phyloP scores from a whole-genome alignment of 2,797 vertebrate species.

The Zenarchopterus dispar region DNA sequence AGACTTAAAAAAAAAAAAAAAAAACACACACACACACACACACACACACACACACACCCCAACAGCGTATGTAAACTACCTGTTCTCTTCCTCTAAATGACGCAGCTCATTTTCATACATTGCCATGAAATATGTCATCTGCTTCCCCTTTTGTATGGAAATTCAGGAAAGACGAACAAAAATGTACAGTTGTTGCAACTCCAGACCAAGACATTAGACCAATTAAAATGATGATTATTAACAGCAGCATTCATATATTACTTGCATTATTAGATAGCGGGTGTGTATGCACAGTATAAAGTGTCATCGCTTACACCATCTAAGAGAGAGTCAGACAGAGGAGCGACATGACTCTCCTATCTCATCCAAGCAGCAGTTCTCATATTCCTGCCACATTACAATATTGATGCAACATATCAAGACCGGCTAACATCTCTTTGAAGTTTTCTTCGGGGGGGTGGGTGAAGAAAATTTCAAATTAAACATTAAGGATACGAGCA shows the following conservation, averaged over 20 bases:
- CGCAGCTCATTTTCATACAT: constrained; percentile 63
- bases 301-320: constrained; percentile 75
- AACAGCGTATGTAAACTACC: constrained; percentile 33
- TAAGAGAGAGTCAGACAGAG: constrained; percentile 63
- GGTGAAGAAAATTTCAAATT: constrained; percentile 85
- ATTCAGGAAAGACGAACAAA: constrained; percentile 40
- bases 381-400: constrained; percentile 85
- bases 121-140: constrained; percentile 48
- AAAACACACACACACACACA: neutral
- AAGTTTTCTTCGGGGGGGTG: constrained; percentile 82
- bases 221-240: constrained; percentile 57
- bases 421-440: constrained; percentile 83
- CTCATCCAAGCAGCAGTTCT: constrained; percentile 82
- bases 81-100: constrained; percentile 41
- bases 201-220: constrained; percentile 10
- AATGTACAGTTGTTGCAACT: constrained; percentile 18
- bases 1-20: constrained; percentile 11
- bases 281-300: constrained; percentile 40
- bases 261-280: constrained; percentile 45
- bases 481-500: constrained; percentile 85
- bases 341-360: constrained; percentile 80
- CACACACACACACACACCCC: neutral
- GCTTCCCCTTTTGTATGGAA: constrained; percentile 60
- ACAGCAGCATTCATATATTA: constrained; percentile 44
- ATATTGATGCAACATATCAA: constrained; percentile 87